Conservation (phyloP, 2,797 vertebrate species). For the Artibeus lituratus region DNA sequence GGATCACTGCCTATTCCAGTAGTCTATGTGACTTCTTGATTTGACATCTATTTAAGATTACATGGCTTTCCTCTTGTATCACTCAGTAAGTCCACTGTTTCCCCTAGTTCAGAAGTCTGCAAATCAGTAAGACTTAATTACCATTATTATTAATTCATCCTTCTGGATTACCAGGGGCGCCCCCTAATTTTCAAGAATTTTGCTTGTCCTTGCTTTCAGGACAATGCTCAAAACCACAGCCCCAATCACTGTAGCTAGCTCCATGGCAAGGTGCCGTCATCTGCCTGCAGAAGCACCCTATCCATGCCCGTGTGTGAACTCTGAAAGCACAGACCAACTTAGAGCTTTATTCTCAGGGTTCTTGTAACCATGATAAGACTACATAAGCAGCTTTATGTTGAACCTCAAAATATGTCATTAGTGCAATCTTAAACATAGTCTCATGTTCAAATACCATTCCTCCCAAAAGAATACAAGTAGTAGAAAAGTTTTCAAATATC, state of each 20-base stretch:
- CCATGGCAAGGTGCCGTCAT: not conserved
- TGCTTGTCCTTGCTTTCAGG: not conserved
- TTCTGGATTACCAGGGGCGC: not conserved
- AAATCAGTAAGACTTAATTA: not conserved
- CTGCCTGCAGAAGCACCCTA: not conserved
- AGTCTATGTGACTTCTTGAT: not conserved
- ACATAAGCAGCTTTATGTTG: not conserved
- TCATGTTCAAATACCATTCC: not conserved
- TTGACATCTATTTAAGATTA: not conserved
- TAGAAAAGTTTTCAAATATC: constrained; percentile 17
- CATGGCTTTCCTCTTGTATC: not conserved
- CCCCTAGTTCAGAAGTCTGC: not conserved
- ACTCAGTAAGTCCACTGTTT: not conserved
- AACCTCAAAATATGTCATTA: constrained; percentile 2
- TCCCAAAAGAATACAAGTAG: not conserved
- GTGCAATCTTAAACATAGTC: not conserved
- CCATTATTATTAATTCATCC: not conserved
- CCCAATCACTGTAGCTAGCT: not conserved
- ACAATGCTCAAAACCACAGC: not conserved
- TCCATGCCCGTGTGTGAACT: not conserved
- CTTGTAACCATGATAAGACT: not conserved
- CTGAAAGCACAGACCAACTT: not conserved
- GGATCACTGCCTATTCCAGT: not conserved
- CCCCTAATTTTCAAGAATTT: not conserved
- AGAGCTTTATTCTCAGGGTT: not conserved